Evolutionary conservation across 2,113 vertebrate genomes (phyloP), one percentile per base, ranked within the genome.

Genomic region (Periophthalmodon schlosseri): DNA sequence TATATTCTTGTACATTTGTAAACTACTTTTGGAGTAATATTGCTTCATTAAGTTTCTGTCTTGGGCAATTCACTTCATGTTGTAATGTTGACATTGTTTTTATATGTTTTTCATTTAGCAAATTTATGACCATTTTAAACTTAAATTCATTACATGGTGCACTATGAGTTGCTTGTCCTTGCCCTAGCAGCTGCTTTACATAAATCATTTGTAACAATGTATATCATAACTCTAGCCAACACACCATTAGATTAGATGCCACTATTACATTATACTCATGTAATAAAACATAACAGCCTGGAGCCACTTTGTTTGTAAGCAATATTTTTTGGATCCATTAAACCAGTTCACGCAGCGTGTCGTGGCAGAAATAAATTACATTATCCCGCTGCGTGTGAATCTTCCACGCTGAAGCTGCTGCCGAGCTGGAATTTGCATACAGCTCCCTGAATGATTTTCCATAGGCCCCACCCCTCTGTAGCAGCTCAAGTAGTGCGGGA

Each of bases 401-500:
- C 66, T 57, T 79, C 75, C 16, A 33, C 28, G 2, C 20, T 36
- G 60, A 28, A 72, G 57, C 63, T 72, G 77, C 85, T 64, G 75
- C 34, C 6, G 28, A 63, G 67, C 28, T 21, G 56, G 65, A 64
- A 78, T 81, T 77, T 58, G 73, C 79, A 66, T 33, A 28, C 76
- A 56, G 54, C 21, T n/a, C 39, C 23, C 47, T 63, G 56, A 72
- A 71, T 34, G 72, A 79, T 71, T 79, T 70, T 61, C 54, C 70
- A 34, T 4, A 66, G 44, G 80, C 81, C 77, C 80, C 76, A 46
- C 83, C 86, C 78, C 76, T 73, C 61, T 49, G 65, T 14, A 70
- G 61, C 72, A 70, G 61, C 72, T 70, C 83, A 72, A 83, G 69
- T 77, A 78, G 70, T 76, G 74, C 5, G 52, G 61, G 75, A 87